Evolutionary conservation across 2,113 vertebrate genomes (phyloP).

Genomic region (Ondatra zibethicus): DNA sequence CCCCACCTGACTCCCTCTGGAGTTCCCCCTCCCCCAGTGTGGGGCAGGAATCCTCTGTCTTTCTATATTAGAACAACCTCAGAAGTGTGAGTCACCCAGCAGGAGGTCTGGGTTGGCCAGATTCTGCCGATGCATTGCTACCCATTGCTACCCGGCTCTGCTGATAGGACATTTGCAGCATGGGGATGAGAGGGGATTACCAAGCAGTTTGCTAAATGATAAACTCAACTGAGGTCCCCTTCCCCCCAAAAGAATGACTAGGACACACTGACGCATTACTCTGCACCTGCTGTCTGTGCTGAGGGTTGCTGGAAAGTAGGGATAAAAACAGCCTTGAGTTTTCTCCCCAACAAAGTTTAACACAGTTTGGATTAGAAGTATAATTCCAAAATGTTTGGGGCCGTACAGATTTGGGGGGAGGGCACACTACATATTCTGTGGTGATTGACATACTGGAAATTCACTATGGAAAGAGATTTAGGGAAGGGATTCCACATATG

Average conservation of each 20-base stretch:
- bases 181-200: slow-evolving; percentile 71
- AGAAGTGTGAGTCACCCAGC: neutral
- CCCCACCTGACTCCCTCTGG: neutral
- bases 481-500: slow-evolving; percentile 57
- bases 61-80: neutral
- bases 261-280: neutral
- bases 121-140: slow-evolving; percentile 57
- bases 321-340: neutral
- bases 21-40: neutral
- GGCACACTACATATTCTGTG: neutral
- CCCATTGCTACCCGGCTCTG: slow-evolving; percentile 33
- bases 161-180: slow-evolving; percentile 16
- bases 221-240: slow-evolving; percentile 13
- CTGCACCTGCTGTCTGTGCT: neutral
- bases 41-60: neutral
- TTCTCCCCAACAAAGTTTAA: slow-evolving; percentile 1
- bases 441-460: slow-evolving; percentile 63
- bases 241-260: neutral
- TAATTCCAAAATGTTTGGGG: neutral
- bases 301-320: neutral
- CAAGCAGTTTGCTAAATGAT: slow-evolving; percentile 76
- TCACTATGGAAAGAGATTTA: slow-evolving; percentile 61
- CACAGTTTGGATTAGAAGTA: slow-evolving; percentile 15
- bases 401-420: neutral
- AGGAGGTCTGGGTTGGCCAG: neutral